phyloP scores from a whole-genome alignment of 2,888 invertebrate species.

The Tribolium freemani region DNA sequence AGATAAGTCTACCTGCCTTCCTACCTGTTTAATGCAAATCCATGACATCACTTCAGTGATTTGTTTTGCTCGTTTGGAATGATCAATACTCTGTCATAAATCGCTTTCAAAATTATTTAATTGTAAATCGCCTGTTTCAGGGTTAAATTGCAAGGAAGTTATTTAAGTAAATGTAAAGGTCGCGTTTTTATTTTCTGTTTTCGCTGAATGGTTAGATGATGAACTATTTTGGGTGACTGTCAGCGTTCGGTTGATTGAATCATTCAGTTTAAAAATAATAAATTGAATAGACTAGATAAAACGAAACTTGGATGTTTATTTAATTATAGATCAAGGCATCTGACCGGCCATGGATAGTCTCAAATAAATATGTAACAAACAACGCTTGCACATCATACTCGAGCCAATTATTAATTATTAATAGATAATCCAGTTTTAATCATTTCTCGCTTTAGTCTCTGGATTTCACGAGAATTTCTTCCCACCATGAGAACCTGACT shows the following conservation, averaged over 20 bases:
- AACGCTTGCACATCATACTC: conserved; percentile 9
- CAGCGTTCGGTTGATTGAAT: background rate
- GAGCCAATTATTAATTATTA: conserved; percentile 19
- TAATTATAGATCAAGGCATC: conserved; percentile 53
- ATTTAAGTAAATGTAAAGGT: conserved; percentile 44
- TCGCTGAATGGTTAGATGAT: conserved; percentile 3
- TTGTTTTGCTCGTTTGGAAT: conserved; percentile 19
- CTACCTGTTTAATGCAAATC: background rate
- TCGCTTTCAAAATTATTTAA: conserved; percentile 39
- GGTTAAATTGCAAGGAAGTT: conserved; percentile 45
- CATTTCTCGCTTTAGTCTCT: background rate
- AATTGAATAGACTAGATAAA: conserved; percentile 21
- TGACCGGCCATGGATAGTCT: conserved; percentile 50
- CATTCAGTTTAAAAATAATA: conserved; percentile 16
- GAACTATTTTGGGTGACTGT: conserved; percentile 36
- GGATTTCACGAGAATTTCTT: background rate
- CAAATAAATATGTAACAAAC: conserved; percentile 39
- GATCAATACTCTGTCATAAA: conserved; percentile 2
- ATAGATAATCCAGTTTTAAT: background rate
- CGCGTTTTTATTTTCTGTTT: conserved; percentile 26
- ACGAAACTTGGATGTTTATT: conserved; percentile 38
- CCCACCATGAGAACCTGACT: background rate
- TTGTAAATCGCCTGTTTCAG: conserved; percentile 38
- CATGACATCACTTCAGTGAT: conserved; percentile 12
- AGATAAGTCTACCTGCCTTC: background rate